Evolutionary conservation across 2,113 vertebrate genomes (phyloP), one percentile per base, ranked within the genome.

Genomic region (Dunckerocampus dactyliophorus): DNA sequence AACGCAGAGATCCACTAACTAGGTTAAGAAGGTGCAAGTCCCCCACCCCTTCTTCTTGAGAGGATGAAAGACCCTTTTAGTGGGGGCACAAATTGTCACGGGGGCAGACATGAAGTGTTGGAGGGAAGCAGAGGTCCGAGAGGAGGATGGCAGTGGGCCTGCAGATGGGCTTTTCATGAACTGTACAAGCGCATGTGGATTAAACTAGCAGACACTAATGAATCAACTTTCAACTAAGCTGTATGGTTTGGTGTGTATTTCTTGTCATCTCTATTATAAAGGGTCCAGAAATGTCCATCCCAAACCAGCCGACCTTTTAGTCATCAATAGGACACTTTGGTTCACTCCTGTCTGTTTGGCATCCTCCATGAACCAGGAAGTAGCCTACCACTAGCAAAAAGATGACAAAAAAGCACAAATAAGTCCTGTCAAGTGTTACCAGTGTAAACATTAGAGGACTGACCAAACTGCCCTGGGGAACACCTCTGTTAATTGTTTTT

Each of bases 11-110:
- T 70, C 76, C 31, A 46, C 78, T 90, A 90, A 91, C 88, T 85
- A 76, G 72, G 86, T 90, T 90, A 89, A 67, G 70, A 80, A 82
- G 83, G 77, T 83, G 75, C 80, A 81, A 71, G 34, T 69, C 4
- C 42, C 63, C 59, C 47, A 15, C 52, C 20, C 37, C 45, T 48
- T 24, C 48, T 37, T 45, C 42, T 28, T 12, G 19, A 65, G 54
- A 34, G 47, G 24, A 56, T 52, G 67, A 67, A 55, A 58, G 75
- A 78, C 75, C 76, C 79, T 87, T 87, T 88, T 85, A 87, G 85
- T 65, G 59, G 72, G 65, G 72, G 19, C 74, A 81, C 79, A 85
- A 85, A 86, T 82, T 86, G 83, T 81, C 77, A 79, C 49, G 81
- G 75, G 80, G 82, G 83, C 86, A 88, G 71, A 83, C 88, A 82